Percentiles rank a stretch among this genome's conserved stretches.
Conservation (phyloP, 2,797 vertebrate species). For the Galago senegalensis region DNA sequence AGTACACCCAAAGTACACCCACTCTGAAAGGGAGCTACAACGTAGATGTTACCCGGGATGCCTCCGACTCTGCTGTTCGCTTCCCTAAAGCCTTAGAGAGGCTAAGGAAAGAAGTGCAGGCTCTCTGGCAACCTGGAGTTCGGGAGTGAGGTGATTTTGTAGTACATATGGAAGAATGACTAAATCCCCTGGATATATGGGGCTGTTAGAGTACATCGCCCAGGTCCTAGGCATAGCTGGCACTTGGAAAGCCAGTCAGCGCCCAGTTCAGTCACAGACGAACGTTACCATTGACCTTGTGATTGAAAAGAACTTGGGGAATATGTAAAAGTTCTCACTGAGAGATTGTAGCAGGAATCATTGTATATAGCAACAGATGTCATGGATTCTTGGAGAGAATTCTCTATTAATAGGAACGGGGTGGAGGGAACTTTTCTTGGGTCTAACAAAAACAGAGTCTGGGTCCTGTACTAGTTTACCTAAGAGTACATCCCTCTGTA, state of each 20-base stretch:
- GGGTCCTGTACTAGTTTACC: neutral
- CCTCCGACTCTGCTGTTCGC: neutral
- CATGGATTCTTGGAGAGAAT: neutral
- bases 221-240: neutral
- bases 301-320: neutral
- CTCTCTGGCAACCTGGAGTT: neutral
- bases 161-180: neutral
- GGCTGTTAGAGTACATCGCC: neutral
- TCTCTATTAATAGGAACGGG: neutral
- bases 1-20: conserved; percentile 79
- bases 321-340: neutral
- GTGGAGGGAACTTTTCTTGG: too few relatives aligned
- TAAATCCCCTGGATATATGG: neutral
- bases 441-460: neutral
- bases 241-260: neutral
- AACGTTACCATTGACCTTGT: neutral
- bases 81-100: neutral
- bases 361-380: neutral
- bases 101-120: neutral
- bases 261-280: neutral
- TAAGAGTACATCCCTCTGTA: neutral
- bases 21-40: neutral
- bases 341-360: neutral
- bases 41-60: conserved; percentile 42
- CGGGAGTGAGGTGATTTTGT: neutral